These are phyloP conservation scores for Craniophora ligustri DNA, from an alignment of 2,888 invertebrate species.

Conservation along the genomic window DNA sequence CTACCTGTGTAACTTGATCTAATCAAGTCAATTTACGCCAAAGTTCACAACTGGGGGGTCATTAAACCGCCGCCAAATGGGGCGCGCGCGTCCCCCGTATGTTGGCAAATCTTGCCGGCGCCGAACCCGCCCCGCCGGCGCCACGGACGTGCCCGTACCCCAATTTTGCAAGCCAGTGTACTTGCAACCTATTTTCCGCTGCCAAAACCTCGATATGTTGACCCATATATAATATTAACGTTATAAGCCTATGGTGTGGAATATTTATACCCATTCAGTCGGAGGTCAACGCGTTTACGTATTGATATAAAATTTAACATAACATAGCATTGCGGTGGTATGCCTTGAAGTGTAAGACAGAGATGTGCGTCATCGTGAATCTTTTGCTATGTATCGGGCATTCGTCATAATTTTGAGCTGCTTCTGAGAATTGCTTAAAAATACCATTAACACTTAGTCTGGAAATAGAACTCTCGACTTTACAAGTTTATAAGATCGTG, in stretches of 20 bases:
- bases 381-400: too few species aligned
- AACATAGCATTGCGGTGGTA: background rate
- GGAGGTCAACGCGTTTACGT: slow-evolving; percentile 2
- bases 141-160: slow-evolving; percentile 57
- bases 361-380: too few species aligned
- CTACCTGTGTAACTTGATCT: slow-evolving; percentile 39
- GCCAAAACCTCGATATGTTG: slow-evolving; percentile 59
- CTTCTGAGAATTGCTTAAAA: too few species aligned
- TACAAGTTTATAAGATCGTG: too few species aligned
- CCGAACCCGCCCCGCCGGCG: slow-evolving; percentile 44
- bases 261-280: slow-evolving; percentile 21
- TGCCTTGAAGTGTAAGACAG: too few species aligned
- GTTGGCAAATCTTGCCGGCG: slow-evolving; percentile 65
- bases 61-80: slow-evolving; percentile 65
- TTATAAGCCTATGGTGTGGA: slow-evolving; percentile 7
- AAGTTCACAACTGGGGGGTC: slow-evolving; percentile 58
- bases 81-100: slow-evolving; percentile 61
- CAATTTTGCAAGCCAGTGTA: slow-evolving; percentile 63
- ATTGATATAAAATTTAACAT: too few species aligned
- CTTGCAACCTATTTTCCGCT: slow-evolving; percentile 66
- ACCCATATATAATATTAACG: slow-evolving; percentile 45
- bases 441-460: too few species aligned
- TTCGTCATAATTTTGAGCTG: too few species aligned
- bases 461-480: too few species aligned
- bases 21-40: slow-evolving; percentile 48